These are phyloP conservation scores for Anarsia innoxiella DNA, from an alignment of 2,888 invertebrate genomes.

Conservation along the genomic window DNA sequence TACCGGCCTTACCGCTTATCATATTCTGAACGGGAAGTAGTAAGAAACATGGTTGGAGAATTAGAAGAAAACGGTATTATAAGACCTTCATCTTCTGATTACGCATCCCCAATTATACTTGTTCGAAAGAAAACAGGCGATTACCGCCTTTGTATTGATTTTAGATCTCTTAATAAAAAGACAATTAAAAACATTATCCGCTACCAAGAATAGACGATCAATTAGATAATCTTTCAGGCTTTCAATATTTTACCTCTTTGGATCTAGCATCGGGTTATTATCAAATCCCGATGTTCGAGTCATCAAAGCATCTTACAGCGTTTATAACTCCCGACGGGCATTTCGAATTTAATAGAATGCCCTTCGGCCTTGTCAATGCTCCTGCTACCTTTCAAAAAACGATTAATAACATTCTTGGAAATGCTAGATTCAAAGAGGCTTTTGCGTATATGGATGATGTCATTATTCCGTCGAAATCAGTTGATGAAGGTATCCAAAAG, in stretches of 20 bases:
- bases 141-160: constrained; percentile 12
- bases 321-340: no score
- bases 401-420: no score
- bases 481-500: constrained; percentile 5
- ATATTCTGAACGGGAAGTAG: constrained; percentile 18
- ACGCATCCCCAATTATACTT: constrained; percentile 20
- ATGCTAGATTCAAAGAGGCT: no score
- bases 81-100: constrained; percentile 18
- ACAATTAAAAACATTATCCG: constrained; percentile 14
- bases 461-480: constrained; percentile 8
- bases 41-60: constrained; percentile 17
- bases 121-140: background rate
- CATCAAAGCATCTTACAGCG: no score
- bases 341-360: constrained; percentile 12
- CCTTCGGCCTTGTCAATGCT: no score
- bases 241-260: constrained; percentile 17
- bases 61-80: constrained; percentile 21
- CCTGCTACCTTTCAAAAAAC: no score
- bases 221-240: constrained; percentile 17
- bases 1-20: constrained; percentile 16
- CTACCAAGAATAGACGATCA: constrained; percentile 14
- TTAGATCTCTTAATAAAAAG: constrained; percentile 10
- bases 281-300: constrained; percentile 11
- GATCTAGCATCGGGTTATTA: constrained; percentile 13
- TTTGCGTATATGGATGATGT: constrained; percentile 17